Percentiles rank a stretch among this genome's conserved stretches.
These are phyloP conservation scores for Triplophysa dalaica DNA, from an alignment of 2,113 vertebrate genomes.

Conservation along the genomic window DNA sequence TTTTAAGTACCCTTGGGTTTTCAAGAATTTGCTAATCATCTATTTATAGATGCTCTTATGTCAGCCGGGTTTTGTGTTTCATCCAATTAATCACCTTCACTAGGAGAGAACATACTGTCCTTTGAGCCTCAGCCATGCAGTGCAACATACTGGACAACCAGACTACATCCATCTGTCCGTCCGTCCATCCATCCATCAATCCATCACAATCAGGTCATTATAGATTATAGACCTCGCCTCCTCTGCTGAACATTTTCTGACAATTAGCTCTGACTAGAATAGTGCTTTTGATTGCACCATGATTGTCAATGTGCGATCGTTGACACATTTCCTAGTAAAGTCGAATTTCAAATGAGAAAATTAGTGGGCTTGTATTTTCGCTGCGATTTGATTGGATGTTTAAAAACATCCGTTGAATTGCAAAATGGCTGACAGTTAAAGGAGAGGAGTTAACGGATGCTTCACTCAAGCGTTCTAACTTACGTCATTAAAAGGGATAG, in stretches of 20 bases:
- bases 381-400: too few species aligned
- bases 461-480: too few species aligned
- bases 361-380: too few species aligned
- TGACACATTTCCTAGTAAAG: too few species aligned
- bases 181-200: not conserved
- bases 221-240: not conserved
- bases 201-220: slow-evolving; percentile 36
- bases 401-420: too few species aligned
- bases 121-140: slow-evolving; percentile 22
- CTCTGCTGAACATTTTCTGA: slow-evolving; percentile 1
- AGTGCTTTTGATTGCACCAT: slow-evolving; percentile 4
- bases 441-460: too few species aligned
- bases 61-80: slow-evolving; percentile 39
- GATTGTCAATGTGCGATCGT: slow-evolving; percentile 1
- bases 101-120: slow-evolving; percentile 47
- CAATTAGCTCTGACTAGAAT: slow-evolving; percentile 12
- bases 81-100: slow-evolving; percentile 48
- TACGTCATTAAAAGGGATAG: too few species aligned
- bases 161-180: slow-evolving; percentile 21
- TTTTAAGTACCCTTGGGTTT: slow-evolving; percentile 6
- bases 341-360: too few species aligned
- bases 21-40: not conserved
- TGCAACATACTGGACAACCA: not conserved
- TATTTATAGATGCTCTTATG: slow-evolving; percentile 22
- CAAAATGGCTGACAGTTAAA: too few species aligned